phyloP scores from a whole-genome alignment of 2,888 invertebrate species.

The Leptopterna dolabrata region DNA sequence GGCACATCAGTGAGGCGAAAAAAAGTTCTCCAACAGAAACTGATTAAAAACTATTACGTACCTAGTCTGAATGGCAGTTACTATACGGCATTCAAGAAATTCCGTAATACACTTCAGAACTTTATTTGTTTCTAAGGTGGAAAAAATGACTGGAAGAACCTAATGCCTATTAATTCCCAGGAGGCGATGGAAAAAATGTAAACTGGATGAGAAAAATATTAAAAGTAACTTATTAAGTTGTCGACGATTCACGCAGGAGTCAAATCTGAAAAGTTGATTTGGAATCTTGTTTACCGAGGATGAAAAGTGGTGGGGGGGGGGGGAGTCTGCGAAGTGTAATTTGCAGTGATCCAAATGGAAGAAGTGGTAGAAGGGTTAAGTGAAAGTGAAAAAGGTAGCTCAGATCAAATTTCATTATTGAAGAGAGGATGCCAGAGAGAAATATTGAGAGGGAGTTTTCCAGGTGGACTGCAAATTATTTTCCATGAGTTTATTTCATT shows the following conservation, averaged over 20 bases:
- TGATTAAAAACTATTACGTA: too few relatives aligned
- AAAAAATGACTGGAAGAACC: too few relatives aligned
- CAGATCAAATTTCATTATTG: conserved; percentile 10
- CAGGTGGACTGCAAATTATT: too few relatives aligned
- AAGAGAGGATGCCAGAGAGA: neutral
- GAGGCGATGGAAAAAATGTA: neutral
- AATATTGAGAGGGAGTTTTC: too few relatives aligned
- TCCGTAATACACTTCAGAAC: too few relatives aligned
- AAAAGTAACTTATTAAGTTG: conserved; percentile 22
- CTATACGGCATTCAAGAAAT: too few relatives aligned
- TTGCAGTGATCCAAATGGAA: conserved; percentile 19
- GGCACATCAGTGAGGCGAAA: too few relatives aligned
- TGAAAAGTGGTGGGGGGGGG: neutral
- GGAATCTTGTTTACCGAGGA: conserved; percentile 19
- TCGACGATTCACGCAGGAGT: conserved; percentile 16
- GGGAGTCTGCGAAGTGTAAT: conserved; percentile 20
- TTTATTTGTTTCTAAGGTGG: too few relatives aligned
- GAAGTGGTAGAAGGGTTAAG: neutral
- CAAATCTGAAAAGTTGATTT: conserved; percentile 27
- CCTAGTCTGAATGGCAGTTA: too few relatives aligned
- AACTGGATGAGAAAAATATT: neutral
- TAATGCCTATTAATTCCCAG: too few relatives aligned
- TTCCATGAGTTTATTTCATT: too few relatives aligned
- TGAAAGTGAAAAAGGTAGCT: neutral
- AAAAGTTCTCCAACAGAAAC: too few relatives aligned